Base-by-base conservation (phyloP, 2,888 invertebrate genomes). In the Cartodere bifasciata region DNA sequence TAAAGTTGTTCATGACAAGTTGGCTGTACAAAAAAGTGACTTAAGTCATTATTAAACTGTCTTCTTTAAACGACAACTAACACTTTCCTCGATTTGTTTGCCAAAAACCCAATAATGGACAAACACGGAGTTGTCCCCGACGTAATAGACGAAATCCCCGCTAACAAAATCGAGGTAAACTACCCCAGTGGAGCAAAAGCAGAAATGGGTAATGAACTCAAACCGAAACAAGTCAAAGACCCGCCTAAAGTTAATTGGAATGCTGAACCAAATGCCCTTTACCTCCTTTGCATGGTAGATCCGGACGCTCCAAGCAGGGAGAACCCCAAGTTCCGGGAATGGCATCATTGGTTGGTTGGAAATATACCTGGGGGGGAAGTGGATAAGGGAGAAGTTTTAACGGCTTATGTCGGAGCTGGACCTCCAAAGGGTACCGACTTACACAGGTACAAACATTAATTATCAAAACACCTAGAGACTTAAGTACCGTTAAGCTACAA, bases 331-430 rank as follows among this genome's bases (percentile, higher is more conserved):
- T 73, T 69, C 45, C 63, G 79, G 7, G 81, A 83, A 58, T 79
- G 76, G 74, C 75, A 77, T 45, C 82, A 83, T 52, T 83, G 82
- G 82, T 58, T 81, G 2, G 68, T 82, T 7, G 77, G 70, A 20
- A 83, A 83, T 48, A 75, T 83, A 45, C 70, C 70, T 4, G 78
- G 73, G 9, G 60, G 59, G 36, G 67, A 76, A 39, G 47, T 48
- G 5, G 49, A 49, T 7, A 64, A 67, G 43, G 77, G 79, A 14
- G 74, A 78, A 50, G 62, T 64, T 13, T 53, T 79, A 6, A 64
- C 73, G 10, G 73, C 70, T 36, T 83, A 80, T 48, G 44, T 60
- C 27, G 72, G 72, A 13, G 55, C 70, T 16, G 79, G 76, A 4
- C 80, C 81, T n/a, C 79, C 79, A 4, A 65, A 72, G 55, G 72